phyloP scores from a whole-genome alignment of 2,797 vertebrate genomes.

The Sarcoramphus papa region DNA sequence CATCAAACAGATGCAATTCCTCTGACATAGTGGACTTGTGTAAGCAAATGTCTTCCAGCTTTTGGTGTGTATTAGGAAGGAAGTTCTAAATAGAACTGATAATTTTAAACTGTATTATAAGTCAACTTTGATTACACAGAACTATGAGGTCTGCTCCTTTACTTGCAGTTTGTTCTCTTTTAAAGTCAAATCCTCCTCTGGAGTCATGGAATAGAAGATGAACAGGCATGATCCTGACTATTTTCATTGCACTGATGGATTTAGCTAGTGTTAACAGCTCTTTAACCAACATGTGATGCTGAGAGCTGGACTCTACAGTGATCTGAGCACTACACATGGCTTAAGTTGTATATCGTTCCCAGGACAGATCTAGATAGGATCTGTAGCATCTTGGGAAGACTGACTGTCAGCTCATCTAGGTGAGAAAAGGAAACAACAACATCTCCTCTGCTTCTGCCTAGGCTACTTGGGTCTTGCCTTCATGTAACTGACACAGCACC shows the following conservation, averaged over 20 bases:
- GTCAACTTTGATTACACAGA: not conserved
- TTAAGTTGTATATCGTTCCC: accelerated
- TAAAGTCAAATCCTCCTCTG: not conserved
- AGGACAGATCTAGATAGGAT: not conserved
- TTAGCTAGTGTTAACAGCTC: not conserved
- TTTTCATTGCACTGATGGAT: not conserved
- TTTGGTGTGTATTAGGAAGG: not conserved
- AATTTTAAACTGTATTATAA: not conserved
- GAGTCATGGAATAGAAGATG: not conserved
- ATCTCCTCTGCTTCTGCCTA: not conserved
- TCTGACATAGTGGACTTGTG: not conserved
- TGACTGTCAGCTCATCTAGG: not conserved
- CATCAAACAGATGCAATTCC: not conserved
- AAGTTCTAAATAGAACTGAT: not conserved
- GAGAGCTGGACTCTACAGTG: not conserved
- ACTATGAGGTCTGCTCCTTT: not conserved
- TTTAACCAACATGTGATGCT: not conserved
- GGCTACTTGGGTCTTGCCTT: not conserved
- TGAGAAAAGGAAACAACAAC: not conserved
- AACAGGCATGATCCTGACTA: not conserved
- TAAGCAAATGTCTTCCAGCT: not conserved
- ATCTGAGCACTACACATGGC: not conserved
- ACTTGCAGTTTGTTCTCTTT: not conserved
- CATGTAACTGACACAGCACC: not conserved
- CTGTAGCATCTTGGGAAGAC: not conserved